These are phyloP conservation scores for Sphaeramia orbicularis DNA, from an alignment of 2,797 vertebrate genomes.

Conservation along the genomic window DNA sequence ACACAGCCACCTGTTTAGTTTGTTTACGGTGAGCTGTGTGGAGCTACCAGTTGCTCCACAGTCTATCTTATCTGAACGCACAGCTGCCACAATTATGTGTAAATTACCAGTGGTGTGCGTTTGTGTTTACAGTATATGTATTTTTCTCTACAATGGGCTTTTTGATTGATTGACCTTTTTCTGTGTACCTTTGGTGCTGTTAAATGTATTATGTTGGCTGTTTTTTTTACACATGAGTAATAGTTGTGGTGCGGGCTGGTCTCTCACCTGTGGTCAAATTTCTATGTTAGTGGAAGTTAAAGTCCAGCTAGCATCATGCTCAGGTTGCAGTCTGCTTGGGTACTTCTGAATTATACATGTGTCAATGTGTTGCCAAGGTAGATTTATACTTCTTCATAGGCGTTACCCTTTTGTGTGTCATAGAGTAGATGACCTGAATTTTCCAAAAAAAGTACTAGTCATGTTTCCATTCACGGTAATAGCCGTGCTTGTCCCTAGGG, in stretches of 20 bases:
- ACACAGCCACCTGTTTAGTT: constrained; percentile 16
- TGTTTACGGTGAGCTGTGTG: constrained; percentile 8
- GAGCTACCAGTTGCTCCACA: background rate
- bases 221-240: background rate
- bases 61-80: constrained; percentile 10
- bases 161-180: no score
- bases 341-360: constrained; percentile 35
- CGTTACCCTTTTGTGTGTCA: background rate
- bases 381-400: background rate
- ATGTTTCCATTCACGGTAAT: background rate
- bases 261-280: background rate
- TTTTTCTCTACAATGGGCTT: background rate
- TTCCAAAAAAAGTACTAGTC: background rate
- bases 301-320: background rate
- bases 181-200: no score
- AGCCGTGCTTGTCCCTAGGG: constrained; percentile 8
- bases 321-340: constrained; percentile 28
- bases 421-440: background rate
- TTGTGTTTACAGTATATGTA: background rate
- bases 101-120: background rate
- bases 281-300: constrained; percentile 15
- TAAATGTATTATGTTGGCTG: no score
- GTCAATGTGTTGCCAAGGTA: constrained; percentile 15
- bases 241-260: background rate
- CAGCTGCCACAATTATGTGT: constrained; percentile 6